These are phyloP conservation scores for Altica lythri DNA, from an alignment of 2,888 invertebrate species.

Conservation along the genomic window DNA sequence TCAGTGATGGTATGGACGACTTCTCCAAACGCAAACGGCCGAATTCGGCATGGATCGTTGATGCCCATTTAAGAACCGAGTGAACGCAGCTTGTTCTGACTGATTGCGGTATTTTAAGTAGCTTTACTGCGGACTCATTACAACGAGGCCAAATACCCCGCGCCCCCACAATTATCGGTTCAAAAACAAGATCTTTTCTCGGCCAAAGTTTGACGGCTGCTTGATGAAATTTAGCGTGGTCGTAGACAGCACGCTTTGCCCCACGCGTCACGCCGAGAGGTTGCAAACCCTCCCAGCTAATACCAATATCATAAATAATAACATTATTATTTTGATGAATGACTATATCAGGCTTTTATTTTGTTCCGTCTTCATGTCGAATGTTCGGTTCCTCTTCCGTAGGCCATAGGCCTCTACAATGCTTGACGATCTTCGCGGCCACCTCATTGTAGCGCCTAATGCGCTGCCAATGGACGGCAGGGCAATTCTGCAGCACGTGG, in stretches of 20 bases:
- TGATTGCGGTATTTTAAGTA: too few relatives aligned
- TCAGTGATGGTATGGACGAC: too few relatives aligned
- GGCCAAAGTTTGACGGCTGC: too few relatives aligned
- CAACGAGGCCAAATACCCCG: too few relatives aligned
- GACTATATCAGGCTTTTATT: constrained; percentile 34
- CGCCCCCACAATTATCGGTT: too few relatives aligned
- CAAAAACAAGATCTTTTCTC: too few relatives aligned
- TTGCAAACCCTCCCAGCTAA: constrained; percentile 17
- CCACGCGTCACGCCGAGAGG: neutral
- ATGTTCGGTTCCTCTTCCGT: constrained; percentile 38
- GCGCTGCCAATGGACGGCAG: constrained; percentile 13
- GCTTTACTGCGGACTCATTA: too few relatives aligned
- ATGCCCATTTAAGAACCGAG: too few relatives aligned
- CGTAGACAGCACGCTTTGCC: constrained; percentile 25
- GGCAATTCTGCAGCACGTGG: too few relatives aligned
- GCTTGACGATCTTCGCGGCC: constrained; percentile 22
- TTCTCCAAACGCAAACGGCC: too few relatives aligned
- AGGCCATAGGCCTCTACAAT: constrained; percentile 17
- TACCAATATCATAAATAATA: neutral
- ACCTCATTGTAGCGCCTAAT: constrained; percentile 35
- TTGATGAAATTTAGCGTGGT: constrained; percentile 31
- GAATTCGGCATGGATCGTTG: too few relatives aligned
- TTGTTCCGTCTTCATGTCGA: constrained; percentile 29
- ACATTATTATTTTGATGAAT: neutral
- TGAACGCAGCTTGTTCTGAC: too few relatives aligned